Evolutionary conservation across 2,888 invertebrate genomes (phyloP).

Genomic region (Ceriagrion tenellum): DNA sequence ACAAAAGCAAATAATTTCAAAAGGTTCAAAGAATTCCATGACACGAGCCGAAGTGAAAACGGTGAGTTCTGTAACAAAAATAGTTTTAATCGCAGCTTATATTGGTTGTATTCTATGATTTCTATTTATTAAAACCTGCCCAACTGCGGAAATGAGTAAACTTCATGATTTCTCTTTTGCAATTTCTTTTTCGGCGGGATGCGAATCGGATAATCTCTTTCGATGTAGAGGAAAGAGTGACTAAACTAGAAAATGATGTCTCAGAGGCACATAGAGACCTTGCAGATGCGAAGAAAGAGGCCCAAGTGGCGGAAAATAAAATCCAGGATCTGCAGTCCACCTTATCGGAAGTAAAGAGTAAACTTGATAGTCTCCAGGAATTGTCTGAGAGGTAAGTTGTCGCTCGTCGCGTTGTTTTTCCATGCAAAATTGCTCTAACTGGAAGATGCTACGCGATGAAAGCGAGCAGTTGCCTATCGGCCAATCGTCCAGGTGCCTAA

Average conservation of each 20-base stretch:
- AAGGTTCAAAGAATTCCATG: slow-evolving; percentile 86
- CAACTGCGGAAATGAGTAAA: neutral
- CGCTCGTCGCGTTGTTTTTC: neutral
- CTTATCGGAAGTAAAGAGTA: slow-evolving; percentile 82
- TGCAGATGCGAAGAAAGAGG: slow-evolving; percentile 83
- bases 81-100: neutral
- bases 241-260: slow-evolving; percentile 80
- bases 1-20: slow-evolving; percentile 86
- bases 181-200: neutral
- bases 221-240: slow-evolving; percentile 81
- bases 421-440: no score
- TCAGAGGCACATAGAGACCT: slow-evolving; percentile 82
- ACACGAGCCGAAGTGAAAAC: slow-evolving; percentile 83
- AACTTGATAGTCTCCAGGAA: slow-evolving; percentile 84
- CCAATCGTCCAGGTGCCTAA: no score
- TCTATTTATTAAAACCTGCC: no score
- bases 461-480: no score
- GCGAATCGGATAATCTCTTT: slow-evolving; percentile 43
- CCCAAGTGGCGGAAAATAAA: slow-evolving; percentile 83
- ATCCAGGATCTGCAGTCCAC: slow-evolving; percentile 84
- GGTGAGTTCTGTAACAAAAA: slow-evolving; percentile 78
- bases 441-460: no score
- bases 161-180: neutral
- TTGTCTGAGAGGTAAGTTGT: slow-evolving; percentile 80
- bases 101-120: neutral